Evolutionary conservation across 2,113 vertebrate genomes (phyloP).

Genomic region (Austrofundulus limnaeus): DNA sequence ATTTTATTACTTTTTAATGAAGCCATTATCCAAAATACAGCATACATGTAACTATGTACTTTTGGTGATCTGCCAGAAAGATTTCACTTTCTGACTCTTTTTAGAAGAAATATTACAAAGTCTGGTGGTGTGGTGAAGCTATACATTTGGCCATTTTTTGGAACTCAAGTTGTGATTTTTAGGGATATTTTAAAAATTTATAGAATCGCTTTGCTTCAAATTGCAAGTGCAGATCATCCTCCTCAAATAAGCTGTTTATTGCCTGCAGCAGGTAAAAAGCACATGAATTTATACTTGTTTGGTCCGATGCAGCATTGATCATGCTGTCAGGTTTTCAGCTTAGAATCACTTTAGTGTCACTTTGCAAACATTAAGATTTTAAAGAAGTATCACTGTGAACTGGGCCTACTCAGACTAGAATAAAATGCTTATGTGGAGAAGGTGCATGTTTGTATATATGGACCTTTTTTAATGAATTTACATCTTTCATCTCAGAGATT

Average conservation of each 20-base stretch:
- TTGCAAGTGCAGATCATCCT: neutral
- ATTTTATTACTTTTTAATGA: conserved; percentile 1
- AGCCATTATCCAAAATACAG: neutral
- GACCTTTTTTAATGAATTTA: neutral
- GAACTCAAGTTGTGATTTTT: neutral
- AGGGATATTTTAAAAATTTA: neutral
- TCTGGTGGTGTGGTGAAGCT: neutral
- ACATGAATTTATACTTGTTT: too few relatives aligned
- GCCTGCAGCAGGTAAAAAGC: too few relatives aligned
- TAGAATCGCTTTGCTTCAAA: neutral
- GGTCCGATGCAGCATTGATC: neutral
- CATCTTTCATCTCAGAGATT: neutral
- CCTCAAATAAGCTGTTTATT: neutral
- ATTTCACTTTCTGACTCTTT: neutral
- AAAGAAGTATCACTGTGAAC: neutral
- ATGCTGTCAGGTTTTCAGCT: neutral
- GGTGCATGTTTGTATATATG: neutral
- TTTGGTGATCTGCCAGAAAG: neutral
- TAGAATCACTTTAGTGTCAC: neutral
- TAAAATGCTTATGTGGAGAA: neutral
- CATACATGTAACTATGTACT: neutral
- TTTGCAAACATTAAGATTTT: neutral
- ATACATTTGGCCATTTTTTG: neutral
- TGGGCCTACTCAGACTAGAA: neutral
- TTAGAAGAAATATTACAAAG: neutral